These are phyloP conservation scores for Priocnemis perturbator DNA, from an alignment of 2,888 invertebrate genomes.

Conservation along the genomic window DNA sequence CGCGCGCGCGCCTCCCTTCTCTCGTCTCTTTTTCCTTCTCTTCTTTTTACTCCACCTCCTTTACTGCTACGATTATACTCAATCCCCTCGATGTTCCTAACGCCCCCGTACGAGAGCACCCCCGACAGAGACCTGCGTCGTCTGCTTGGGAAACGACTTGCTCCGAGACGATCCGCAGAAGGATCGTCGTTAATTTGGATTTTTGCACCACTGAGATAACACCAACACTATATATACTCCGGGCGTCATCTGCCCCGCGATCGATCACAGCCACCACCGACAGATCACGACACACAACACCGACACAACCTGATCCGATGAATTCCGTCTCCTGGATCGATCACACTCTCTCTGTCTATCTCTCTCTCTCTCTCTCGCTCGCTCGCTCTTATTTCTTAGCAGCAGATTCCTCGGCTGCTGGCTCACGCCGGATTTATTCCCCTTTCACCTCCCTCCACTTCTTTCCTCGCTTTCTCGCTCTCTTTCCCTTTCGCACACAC, in stretches of 20 bases:
- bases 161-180: slow-evolving; percentile 19
- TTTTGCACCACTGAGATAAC: too few relatives aligned
- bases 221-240: too few relatives aligned
- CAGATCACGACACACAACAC: slow-evolving; percentile 14
- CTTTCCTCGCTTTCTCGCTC: neutral
- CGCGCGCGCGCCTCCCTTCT: slow-evolving; percentile 7
- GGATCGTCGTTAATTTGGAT: too few relatives aligned
- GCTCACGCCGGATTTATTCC: neutral
- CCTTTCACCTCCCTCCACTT: neutral
- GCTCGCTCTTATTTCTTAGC: neutral
- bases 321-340: slow-evolving; percentile 2
- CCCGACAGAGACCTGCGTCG: too few relatives aligned
- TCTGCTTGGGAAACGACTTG: too few relatives aligned
- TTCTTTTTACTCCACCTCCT: neutral
- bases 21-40: slow-evolving; percentile 9
- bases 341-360: neutral
- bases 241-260: too few relatives aligned
- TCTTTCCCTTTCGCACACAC: neutral
- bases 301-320: slow-evolving; percentile 7
- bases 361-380: neutral
- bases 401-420: neutral
- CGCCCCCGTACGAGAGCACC: too few relatives aligned
- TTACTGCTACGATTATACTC: neutral
- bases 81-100: neutral
- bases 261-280: slow-evolving; percentile 5